Conservation (phyloP, 2,888 invertebrate genomes). For the Athrips mouffetella region DNA sequence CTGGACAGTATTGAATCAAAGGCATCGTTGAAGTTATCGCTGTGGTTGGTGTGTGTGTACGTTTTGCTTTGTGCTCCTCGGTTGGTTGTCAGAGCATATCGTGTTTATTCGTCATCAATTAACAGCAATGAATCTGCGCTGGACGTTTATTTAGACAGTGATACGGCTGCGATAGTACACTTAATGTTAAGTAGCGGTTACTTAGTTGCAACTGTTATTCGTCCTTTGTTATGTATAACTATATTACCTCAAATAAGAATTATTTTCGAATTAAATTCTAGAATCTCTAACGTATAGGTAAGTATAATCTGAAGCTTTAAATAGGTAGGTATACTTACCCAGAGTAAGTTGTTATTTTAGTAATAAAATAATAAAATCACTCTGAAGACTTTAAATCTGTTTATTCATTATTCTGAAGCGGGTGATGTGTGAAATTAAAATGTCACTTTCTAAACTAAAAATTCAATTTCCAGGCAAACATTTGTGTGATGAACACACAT, state of each 20-base stretch:
- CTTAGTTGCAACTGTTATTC: conserved; percentile 38
- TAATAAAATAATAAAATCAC: no score
- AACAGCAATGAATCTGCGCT: conserved; percentile 37
- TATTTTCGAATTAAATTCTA: conserved; percentile 10
- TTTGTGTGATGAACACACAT: no score
- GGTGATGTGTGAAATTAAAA: no score
- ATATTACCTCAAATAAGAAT: conserved; percentile 34
- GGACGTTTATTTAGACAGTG: conserved; percentile 34
- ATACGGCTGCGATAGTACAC: conserved; percentile 38
- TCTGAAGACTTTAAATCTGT: no score
- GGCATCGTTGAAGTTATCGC: conserved; percentile 56
- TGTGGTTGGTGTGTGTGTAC: conserved; percentile 56
- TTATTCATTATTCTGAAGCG: no score
- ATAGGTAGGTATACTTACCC: background rate
- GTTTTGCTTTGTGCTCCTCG: conserved; percentile 57
- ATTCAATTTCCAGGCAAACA: no score
- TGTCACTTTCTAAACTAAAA: no score
- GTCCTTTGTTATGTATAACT: conserved; percentile 44
- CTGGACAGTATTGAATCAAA: conserved; percentile 45
- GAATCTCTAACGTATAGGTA: background rate
- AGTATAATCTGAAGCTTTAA: background rate
- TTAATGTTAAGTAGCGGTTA: conserved; percentile 48
- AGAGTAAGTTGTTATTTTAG: no score
- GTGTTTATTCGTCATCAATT: conserved; percentile 43
- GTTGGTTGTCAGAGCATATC: conserved; percentile 42